phyloP scores from a whole-genome alignment of 1,140 invertebrate genomes.

The Lepidurus arcticus region DNA sequence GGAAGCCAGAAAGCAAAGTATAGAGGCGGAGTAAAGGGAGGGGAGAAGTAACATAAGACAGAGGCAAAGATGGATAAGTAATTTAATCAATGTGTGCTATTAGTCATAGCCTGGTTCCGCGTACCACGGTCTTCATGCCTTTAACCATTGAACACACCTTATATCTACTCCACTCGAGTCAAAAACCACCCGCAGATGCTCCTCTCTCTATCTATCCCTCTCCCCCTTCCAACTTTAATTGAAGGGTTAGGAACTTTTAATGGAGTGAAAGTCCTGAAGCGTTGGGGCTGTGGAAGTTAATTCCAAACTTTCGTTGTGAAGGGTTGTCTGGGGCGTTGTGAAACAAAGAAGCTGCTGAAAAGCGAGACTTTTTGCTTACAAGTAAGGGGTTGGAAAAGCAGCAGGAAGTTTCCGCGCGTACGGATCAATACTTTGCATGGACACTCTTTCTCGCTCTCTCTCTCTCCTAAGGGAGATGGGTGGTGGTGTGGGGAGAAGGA shows the following conservation, averaged over 20 bases:
- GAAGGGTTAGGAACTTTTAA: slow-evolving; percentile 1
- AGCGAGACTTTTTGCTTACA: neutral
- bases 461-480: too few species aligned
- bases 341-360: slow-evolving; percentile 10
- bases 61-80: neutral
- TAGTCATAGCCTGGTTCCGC: neutral
- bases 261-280: neutral
- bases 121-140: neutral
- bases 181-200: slow-evolving; percentile 5
- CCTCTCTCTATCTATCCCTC: neutral
- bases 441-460: neutral
- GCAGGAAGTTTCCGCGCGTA: neutral
- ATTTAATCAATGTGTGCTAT: slow-evolving; percentile 9
- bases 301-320: neutral
- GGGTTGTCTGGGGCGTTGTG: neutral
- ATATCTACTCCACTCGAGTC: neutral
- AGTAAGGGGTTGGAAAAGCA: neutral
- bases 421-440: slow-evolving; percentile 12
- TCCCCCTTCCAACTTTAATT: slow-evolving; percentile 7
- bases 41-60: slow-evolving; percentile 2
- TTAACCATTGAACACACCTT: neutral
- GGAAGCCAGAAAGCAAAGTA: slow-evolving; percentile 21
- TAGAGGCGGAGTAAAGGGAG: neutral
- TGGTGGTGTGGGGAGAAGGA: neutral
- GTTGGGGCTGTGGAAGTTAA: neutral